Conservation (phyloP, 2,888 invertebrate genomes). For the Megastigmus dorsalis region DNA sequence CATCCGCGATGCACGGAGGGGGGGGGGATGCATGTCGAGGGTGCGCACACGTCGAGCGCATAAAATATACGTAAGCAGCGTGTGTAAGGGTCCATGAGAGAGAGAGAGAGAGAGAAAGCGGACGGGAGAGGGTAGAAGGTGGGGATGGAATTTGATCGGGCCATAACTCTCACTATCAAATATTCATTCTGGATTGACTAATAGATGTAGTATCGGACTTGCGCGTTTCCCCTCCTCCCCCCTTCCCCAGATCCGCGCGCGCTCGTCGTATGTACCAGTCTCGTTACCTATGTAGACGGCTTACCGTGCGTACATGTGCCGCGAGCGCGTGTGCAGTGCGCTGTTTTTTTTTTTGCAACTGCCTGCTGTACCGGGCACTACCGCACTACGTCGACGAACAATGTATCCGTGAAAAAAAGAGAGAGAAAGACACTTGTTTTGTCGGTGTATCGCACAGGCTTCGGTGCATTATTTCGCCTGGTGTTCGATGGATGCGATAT, state of each 20-base stretch:
- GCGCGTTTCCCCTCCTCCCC: too few species aligned
- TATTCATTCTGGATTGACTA: slow-evolving; percentile 67
- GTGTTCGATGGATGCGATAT: neutral
- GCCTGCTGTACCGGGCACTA: neutral
- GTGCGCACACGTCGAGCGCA: neutral
- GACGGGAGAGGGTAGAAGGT: neutral
- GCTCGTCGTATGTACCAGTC: neutral
- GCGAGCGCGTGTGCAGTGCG: neutral
- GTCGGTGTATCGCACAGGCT: neutral
- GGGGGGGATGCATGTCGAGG: neutral
- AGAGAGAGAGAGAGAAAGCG: neutral
- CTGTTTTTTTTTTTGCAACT: neutral
- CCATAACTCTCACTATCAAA: slow-evolving; percentile 67
- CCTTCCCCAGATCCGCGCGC: slow-evolving; percentile 2
- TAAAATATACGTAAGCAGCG: too few species aligned
- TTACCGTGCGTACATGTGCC: neutral
- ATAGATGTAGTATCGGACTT: slow-evolving; percentile 61
- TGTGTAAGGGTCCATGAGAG: neutral
- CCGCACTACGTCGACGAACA: too few species aligned
- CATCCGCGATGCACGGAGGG: slow-evolving; percentile 46
- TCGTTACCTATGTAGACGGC: slow-evolving; percentile 42
- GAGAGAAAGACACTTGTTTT: slow-evolving; percentile 11
- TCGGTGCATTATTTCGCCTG: slow-evolving; percentile 4
- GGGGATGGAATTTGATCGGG: slow-evolving; percentile 64
- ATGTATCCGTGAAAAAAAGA: too few species aligned